Conservation (phyloP, 2,113 vertebrate genomes). For the Notechis scutatus region DNA sequence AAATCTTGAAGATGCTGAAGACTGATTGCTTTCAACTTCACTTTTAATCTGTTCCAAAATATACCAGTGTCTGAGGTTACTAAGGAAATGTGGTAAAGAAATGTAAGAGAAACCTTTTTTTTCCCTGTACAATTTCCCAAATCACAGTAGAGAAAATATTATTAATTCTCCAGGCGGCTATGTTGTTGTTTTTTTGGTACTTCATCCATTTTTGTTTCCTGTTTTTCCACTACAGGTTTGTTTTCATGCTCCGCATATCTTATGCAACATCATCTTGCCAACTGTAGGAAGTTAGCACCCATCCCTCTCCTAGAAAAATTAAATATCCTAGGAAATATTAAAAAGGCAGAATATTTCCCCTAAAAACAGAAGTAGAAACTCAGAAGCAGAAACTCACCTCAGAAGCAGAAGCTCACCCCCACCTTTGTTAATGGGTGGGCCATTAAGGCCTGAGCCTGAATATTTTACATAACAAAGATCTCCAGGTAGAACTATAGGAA, state of each 20-base stretch:
- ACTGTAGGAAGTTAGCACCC: not conserved
- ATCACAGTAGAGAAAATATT: constrained; percentile 18
- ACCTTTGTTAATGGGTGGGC: too few relatives aligned
- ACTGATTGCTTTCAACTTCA: not conserved
- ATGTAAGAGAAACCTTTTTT: constrained; percentile 6
- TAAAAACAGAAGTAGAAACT: too few relatives aligned
- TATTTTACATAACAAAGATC: too few relatives aligned
- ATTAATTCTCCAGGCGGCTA: constrained; percentile 2
- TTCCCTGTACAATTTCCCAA: not conserved
- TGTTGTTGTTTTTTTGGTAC: not conserved
- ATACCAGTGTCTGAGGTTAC: not conserved
- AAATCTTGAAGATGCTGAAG: not conserved
- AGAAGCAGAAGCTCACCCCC: too few relatives aligned
- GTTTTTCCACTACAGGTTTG: not conserved
- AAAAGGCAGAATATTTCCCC: too few relatives aligned
- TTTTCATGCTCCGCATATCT: not conserved
- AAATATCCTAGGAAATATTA: too few relatives aligned
- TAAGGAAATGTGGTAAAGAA: not conserved
- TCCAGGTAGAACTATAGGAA: too few relatives aligned
- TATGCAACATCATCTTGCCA: not conserved
- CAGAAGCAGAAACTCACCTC: too few relatives aligned
- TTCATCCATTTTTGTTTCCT: not conserved
- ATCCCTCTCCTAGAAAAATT: too few relatives aligned
- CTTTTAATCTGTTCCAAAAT: not conserved
- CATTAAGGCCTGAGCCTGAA: too few relatives aligned